Percentiles rank a stretch among this genome's conserved stretches.
These are phyloP conservation scores for Helicoverpa assulta DNA, from an alignment of 2,888 invertebrate genomes.

Conservation along the genomic window DNA sequence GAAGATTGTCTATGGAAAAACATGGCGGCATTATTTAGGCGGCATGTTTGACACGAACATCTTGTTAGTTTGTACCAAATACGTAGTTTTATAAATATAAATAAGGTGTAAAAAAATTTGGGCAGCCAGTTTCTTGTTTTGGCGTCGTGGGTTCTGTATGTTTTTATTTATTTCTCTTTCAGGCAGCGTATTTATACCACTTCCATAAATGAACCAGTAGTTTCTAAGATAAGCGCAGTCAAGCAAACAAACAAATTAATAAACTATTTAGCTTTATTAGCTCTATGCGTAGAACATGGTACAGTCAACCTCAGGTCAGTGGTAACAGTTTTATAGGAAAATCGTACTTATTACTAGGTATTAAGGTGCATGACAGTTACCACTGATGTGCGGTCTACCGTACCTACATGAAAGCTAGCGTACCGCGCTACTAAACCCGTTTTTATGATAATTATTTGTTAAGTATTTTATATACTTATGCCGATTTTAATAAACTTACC, in stretches of 20 bases:
- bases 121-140: constrained; percentile 25
- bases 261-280: too few species aligned
- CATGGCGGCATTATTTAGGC: constrained; percentile 73
- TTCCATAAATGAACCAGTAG: background rate
- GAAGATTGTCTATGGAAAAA: constrained; percentile 75
- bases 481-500: too few species aligned
- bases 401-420: too few species aligned
- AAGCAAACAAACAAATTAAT: background rate
- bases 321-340: too few species aligned
- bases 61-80: constrained; percentile 88
- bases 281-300: too few species aligned
- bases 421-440: too few species aligned
- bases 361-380: too few species aligned
- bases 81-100: constrained; percentile 87
- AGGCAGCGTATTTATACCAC: background rate
- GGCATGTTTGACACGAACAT: constrained; percentile 83
- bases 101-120: constrained; percentile 74
- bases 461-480: too few species aligned
- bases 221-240: background rate
- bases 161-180: background rate
- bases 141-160: constrained; percentile 48
- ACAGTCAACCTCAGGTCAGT: too few species aligned
- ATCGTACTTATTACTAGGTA: too few species aligned
- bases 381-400: too few species aligned
- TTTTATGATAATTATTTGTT: too few species aligned